Base-by-base conservation (phyloP, 2,797 vertebrate genomes). In the Pogoniulus pusillus region DNA sequence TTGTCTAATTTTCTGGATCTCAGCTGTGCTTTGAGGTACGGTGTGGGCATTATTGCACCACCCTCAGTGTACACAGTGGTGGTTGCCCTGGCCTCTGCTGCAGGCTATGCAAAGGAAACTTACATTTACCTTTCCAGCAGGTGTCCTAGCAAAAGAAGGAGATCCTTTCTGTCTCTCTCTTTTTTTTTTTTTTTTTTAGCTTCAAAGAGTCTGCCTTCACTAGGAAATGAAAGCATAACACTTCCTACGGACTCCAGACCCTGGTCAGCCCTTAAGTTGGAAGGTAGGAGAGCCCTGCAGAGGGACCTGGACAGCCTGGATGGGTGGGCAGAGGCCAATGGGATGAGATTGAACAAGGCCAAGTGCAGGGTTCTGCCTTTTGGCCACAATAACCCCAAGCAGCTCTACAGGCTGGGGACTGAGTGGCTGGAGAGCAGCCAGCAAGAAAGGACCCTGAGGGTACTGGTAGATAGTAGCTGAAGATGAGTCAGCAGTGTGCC, bases 221-320 rank as follows among this genome's bases (percentile, higher is more conserved):
- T 35, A 82, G 58, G 74, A 93, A 95, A 73, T 41, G 71, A 92
- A 92, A 93, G 30, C 53, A 49, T 6, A 12, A 24, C 10, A 9
- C 69, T 93, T 54, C 43, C 27, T 72, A 32, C 64, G 43, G 17
- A 18, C 5, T 62, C n/a, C 45, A 74, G 23, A 65, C 5, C 8
- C 9, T 0, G 2, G 32, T 19, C 22, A 53, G 58, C 19, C 72
- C 22, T 75, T 47, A 43, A n/a, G n/a, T n/a, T n/a, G n/a, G n/a
- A n/a, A n/a, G n/a, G n/a, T n/a, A n/a, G n/a, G n/a, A n/a, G n/a
- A n/a, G n/a, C n/a, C n/a, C n/a, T n/a, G n/a, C n/a, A n/a, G n/a
- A n/a, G n/a, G n/a, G n/a, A n/a, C n/a, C n/a, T n/a, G n/a, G n/a
- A n/a, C n/a, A n/a, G n/a, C n/a, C n/a, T n/a, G n/a, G n/a, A n/a